Percentiles rank a stretch among this genome's conserved stretches.
These are phyloP conservation scores for Parnassius glacialis DNA, from an alignment of 2,888 invertebrate species.

Conservation along the genomic window DNA sequence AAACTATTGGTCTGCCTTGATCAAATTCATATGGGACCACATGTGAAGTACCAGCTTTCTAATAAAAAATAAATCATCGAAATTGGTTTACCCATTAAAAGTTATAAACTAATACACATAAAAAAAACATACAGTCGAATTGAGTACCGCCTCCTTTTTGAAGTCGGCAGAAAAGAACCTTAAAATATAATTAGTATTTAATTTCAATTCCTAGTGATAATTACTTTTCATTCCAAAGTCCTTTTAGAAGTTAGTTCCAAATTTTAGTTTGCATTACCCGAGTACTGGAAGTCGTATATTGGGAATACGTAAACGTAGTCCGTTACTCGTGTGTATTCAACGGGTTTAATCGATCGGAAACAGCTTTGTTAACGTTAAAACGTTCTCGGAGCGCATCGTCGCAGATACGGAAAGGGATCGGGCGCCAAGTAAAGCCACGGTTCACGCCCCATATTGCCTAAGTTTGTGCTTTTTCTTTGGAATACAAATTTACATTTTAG, in stretches of 20 bases:
- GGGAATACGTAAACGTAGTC: conserved; percentile 19
- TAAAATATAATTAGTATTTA: background rate
- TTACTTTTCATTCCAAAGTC: conserved; percentile 1
- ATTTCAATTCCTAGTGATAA: conserved; percentile 2
- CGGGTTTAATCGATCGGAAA: conserved; percentile 23
- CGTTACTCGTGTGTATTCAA: conserved; percentile 25
- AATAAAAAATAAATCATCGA: too few species aligned
- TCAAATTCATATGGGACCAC: too few species aligned
- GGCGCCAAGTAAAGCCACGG: conserved; percentile 7
- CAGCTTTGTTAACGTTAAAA: conserved; percentile 25
- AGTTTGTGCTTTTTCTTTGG: too few species aligned
- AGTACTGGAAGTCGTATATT: conserved; percentile 19
- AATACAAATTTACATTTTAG: too few species aligned
- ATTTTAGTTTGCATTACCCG: conserved; percentile 19
- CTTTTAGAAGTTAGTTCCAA: conserved; percentile 15
- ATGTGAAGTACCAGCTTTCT: too few species aligned
- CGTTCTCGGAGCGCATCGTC: conserved; percentile 21
- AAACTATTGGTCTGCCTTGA: too few species aligned
- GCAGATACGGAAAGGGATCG: conserved; percentile 14
- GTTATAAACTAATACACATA: too few species aligned
- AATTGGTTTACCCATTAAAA: too few species aligned
- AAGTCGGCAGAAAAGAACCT: too few species aligned
- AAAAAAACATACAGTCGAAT: too few species aligned
- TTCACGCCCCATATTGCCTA: conserved; percentile 1
- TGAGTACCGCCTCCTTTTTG: too few species aligned